Conservation (phyloP, 2,113 vertebrate species). For the Turnix velox region DNA sequence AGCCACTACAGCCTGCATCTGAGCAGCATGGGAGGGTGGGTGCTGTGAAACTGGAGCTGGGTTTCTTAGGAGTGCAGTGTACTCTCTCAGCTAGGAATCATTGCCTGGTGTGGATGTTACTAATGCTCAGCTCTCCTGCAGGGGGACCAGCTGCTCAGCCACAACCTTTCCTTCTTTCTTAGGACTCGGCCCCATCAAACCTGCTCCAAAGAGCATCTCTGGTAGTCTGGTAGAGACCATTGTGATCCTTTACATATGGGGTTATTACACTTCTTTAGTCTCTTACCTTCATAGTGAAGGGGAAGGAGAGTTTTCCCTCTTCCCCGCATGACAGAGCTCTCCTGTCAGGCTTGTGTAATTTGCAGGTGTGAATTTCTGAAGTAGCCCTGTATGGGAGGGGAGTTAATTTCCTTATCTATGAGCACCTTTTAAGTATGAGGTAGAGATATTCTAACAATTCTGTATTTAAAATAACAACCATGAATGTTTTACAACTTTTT, state of each 20-base stretch:
- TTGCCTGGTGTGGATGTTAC: background rate
- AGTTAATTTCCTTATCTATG: background rate
- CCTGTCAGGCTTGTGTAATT: background rate
- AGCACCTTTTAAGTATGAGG: background rate
- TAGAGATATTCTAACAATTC: background rate
- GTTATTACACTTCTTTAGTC: background rate
- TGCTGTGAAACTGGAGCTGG: background rate
- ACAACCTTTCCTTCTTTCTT: background rate
- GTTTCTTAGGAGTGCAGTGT: background rate
- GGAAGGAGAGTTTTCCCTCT: background rate
- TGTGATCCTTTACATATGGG: background rate
- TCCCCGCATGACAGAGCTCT: background rate
- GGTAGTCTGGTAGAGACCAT: background rate
- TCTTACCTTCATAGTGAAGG: background rate
- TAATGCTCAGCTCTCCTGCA: background rate
- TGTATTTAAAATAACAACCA: background rate
- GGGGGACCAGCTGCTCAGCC: background rate
- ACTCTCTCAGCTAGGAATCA: background rate
- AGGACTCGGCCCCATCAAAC: background rate
- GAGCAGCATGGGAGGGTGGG: background rate
- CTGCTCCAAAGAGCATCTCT: background rate
- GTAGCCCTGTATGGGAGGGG: background rate
- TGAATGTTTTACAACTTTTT: constrained; percentile 63
- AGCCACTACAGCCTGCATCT: background rate
- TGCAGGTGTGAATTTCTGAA: background rate